Evolutionary conservation across 1,140 invertebrate species (phyloP).

Genomic region (Bicyclus anynana): DNA sequence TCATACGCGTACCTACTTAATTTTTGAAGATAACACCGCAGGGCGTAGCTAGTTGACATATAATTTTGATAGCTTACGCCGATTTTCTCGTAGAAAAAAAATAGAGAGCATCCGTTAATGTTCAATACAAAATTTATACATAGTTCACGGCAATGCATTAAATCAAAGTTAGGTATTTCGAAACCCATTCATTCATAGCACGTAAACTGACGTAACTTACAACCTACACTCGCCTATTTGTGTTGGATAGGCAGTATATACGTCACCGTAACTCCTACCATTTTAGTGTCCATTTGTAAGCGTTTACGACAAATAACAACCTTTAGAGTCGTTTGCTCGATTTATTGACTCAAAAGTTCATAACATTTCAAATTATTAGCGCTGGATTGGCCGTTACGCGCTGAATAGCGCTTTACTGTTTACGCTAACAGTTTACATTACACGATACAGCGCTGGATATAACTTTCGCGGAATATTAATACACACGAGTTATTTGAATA

Average conservation of each 20-base stretch:
- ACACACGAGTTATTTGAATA: background rate
- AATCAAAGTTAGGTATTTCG: background rate
- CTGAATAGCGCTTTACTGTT: conserved; percentile 12
- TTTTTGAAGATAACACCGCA: no score
- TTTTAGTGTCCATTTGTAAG: conserved; percentile 53
- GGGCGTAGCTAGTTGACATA: no score
- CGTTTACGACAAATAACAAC: conserved; percentile 50
- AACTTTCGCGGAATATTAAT: conserved; percentile 2
- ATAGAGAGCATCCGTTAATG: no score
- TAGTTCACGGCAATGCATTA: no score
- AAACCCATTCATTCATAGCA: conserved; percentile 10
- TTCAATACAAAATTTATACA: no score
- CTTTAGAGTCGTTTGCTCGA: conserved; percentile 35
- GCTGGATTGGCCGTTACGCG: conserved; percentile 18
- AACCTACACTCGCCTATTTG: conserved; percentile 25
- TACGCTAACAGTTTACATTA: no score
- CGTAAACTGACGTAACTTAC: conserved; percentile 8
- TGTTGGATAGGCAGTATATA: conserved; percentile 9
- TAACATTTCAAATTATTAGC: conserved; percentile 36
- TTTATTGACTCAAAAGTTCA: conserved; percentile 55
- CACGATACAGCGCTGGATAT: conserved; percentile 2
- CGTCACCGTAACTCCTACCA: conserved; percentile 26
- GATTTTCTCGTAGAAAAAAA: no score
- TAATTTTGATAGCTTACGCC: no score
- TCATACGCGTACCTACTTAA: no score